Evolutionary conservation across 2,113 vertebrate species (phyloP), one percentile per base, ranked within the genome.

Genomic region (Mesoclemmys tuberculata): DNA sequence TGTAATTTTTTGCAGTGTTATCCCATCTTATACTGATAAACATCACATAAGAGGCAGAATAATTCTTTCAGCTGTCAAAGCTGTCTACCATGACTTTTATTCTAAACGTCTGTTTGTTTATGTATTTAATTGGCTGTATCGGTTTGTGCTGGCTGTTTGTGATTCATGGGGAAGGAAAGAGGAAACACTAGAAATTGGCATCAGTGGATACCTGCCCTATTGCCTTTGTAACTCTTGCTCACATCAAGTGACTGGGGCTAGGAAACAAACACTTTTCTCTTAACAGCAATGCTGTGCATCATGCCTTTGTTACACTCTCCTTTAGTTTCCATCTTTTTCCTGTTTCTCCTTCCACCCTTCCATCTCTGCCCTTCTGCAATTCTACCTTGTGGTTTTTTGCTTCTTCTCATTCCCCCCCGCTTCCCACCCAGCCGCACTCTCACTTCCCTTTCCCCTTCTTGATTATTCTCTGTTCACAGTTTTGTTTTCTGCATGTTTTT

Each of bases 111-210:
- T 89, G 46, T 46, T 74, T 78, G 29, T 26, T 4, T 78, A 38
- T 56, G 14, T 49, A n/a, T 90, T 46, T 55, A 68, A 79, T 75
- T 94, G 89, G 83, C 90, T 83, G 46, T 16, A 56, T 89, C 84
- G 78, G 85, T 92, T 95, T 94, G 56, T 96, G 94, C 71, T 90
- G 87, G 52, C 82, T 87, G 10, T 51, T 89, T 38, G 38, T 96
- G 83, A 92, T 0, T 81, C 93, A 88, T 90, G 85, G 21, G 71
- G 90, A 77, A 51, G 10, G 51, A 82, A 91, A 46, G 83, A 88
- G 85, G 80, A 81, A 22, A 56, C 92, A 85, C 78, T 75, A 51
- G 54, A 80, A 54, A 92, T 95, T 41, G 54, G 86, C 80, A 84
- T 46, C 80, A 90, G 22, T 11, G 55, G 52, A 94, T 83, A 90